Percentiles rank a stretch among this genome's conserved stretches.
Conservation (phyloP, 2,113 vertebrate genomes). For the Mixornis gularis region DNA sequence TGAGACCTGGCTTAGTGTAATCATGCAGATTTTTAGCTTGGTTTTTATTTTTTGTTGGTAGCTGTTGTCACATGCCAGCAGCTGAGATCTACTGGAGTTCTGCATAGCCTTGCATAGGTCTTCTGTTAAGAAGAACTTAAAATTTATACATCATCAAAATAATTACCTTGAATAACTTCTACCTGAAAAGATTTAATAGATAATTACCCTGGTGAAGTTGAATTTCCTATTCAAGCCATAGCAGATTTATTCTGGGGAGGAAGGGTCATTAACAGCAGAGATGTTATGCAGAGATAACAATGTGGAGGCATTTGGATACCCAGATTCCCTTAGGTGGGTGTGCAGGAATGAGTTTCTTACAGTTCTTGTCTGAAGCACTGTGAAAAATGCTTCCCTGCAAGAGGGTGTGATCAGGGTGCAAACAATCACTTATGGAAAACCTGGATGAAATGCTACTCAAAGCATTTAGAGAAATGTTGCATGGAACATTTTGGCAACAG, state of each 20-base stretch:
- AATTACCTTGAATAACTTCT: background rate
- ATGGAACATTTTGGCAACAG: background rate
- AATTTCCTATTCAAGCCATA: background rate
- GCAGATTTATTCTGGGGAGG: background rate
- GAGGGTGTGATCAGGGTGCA: background rate
- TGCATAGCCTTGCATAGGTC: background rate
- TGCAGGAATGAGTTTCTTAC: background rate
- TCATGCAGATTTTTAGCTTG: background rate
- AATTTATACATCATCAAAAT: background rate
- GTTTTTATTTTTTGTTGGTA: background rate
- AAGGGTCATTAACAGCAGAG: background rate
- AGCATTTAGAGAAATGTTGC: background rate
- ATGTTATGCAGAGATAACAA: background rate
- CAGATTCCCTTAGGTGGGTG: background rate
- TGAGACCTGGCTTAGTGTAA: background rate
- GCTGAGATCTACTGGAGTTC: background rate
- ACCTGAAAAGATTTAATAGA: background rate
- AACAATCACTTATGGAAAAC: background rate
- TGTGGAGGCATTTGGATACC: background rate
- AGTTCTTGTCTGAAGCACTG: background rate
- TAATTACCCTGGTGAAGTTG: background rate
- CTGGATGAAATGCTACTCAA: background rate
- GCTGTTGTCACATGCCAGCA: background rate
- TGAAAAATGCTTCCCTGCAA: background rate
- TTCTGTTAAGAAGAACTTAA: background rate